These are phyloP conservation scores for Aphidoletes aphidimyza DNA, from an alignment of 2,888 invertebrate genomes.

Conservation along the genomic window DNA sequence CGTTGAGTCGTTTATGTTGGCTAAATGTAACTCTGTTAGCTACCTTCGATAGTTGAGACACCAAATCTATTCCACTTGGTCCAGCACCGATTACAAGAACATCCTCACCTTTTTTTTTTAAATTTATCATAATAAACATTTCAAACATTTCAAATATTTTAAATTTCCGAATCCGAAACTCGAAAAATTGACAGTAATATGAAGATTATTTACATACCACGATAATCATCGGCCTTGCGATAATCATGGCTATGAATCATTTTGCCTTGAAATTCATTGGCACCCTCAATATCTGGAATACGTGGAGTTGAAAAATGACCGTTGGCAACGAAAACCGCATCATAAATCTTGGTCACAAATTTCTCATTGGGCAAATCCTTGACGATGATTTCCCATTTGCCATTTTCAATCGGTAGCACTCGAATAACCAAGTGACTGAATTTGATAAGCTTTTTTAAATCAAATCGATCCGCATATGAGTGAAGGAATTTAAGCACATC, in stretches of 20 bases:
- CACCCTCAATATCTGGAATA: slow-evolving; percentile 75
- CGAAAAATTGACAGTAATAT: background rate
- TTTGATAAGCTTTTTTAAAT: slow-evolving; percentile 73
- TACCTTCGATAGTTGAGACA: slow-evolving; percentile 74
- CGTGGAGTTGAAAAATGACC: slow-evolving; percentile 86
- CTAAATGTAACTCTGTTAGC: slow-evolving; percentile 75
- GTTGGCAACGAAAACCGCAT: slow-evolving; percentile 84
- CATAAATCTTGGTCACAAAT: slow-evolving; percentile 72
- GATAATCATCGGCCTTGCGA: slow-evolving; percentile 76
- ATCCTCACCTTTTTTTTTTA: slow-evolving; percentile 67
- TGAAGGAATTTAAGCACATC: slow-evolving; percentile 80
- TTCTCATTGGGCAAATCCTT: slow-evolving; percentile 60
- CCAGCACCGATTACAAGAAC: slow-evolving; percentile 89
- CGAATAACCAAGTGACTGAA: slow-evolving; percentile 70
- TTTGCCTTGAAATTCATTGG: slow-evolving; percentile 72
- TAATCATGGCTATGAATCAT: slow-evolving; percentile 85
- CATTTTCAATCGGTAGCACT: slow-evolving; percentile 68
- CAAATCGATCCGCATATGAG: slow-evolving; percentile 76
- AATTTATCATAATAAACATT: background rate
- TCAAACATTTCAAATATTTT: background rate
- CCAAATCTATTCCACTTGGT: slow-evolving; percentile 85
- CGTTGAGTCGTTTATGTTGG: slow-evolving; percentile 75
- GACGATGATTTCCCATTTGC: slow-evolving; percentile 70
- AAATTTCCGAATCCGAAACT: too few relatives aligned
- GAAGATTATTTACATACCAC: slow-evolving; percentile 65